phyloP scores from a whole-genome alignment of 1,140 invertebrate species.

The Drosophila parabipectinata region DNA sequence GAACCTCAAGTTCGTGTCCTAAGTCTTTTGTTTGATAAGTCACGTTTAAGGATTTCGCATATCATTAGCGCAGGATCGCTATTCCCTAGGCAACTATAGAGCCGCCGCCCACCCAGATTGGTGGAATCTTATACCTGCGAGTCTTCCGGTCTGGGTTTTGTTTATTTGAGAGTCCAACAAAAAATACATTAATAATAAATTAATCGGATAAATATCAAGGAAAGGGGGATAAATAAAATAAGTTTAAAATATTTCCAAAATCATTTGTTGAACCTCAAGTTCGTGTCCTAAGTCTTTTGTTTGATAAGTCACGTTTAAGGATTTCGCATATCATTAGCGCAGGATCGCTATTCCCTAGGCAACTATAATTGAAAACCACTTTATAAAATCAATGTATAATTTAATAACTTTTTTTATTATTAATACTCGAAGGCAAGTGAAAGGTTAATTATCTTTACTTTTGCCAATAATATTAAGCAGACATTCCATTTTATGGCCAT shows the following conservation, averaged over 20 bases:
- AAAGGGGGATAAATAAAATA: not conserved
- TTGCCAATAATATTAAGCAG: slow-evolving; percentile 26
- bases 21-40: slow-evolving; percentile 35
- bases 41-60: not conserved
- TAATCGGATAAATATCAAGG: slow-evolving; percentile 27
- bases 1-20: slow-evolving; percentile 34
- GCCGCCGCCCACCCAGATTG: slow-evolving; percentile 47
- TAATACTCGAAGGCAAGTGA: slow-evolving; percentile 20
- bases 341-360: not conserved
- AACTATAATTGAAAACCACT: not conserved
- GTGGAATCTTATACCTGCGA: slow-evolving; percentile 1
- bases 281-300: slow-evolving; percentile 48
- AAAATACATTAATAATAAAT: slow-evolving; percentile 22
- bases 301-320: not conserved
- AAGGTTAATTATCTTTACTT: slow-evolving; percentile 42
- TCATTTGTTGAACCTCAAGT: slow-evolving; percentile 3
- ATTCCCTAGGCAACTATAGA: not conserved
- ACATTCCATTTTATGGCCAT: slow-evolving; percentile 32
- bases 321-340: not conserved
- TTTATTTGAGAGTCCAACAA: not conserved
- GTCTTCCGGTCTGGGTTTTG: slow-evolving; percentile 1
- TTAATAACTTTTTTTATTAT: slow-evolving; percentile 36
- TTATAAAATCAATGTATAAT: slow-evolving; percentile 17
- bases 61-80: not conserved
- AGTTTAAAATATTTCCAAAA: no score